A percentile compares a stretch with the other conserved stretches of the same genome.
phyloP scores from a whole-genome alignment of 2,888 invertebrate species.

The Conchocele bisecta region DNA sequence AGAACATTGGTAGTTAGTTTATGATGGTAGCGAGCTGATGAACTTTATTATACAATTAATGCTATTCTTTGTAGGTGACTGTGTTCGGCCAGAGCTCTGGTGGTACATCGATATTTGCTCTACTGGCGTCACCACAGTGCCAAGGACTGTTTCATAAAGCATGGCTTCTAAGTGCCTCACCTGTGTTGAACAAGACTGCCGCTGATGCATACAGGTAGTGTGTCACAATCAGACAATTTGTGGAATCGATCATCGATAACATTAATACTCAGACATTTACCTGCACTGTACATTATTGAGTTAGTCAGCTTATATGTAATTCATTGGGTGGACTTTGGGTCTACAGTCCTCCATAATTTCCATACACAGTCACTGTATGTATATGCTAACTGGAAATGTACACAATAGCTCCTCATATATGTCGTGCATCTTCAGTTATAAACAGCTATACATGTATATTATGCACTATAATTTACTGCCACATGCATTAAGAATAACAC shows the following conservation, averaged over 20 bases:
- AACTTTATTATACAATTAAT: too few species aligned
- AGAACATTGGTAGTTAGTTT: too few species aligned
- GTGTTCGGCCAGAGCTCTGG: conserved; percentile 93
- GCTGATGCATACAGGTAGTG: conserved; percentile 62
- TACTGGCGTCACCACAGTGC: conserved; percentile 85
- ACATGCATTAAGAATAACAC: too few species aligned
- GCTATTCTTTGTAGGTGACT: conserved; percentile 87
- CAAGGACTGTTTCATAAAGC: conserved; percentile 87
- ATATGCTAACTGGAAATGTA: too few species aligned
- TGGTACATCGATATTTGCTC: conserved; percentile 91
- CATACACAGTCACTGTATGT: conserved; percentile 65
- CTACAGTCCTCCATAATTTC: conserved; percentile 72
- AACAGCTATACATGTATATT: too few species aligned
- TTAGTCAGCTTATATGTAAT: not conserved
- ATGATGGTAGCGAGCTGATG: too few species aligned
- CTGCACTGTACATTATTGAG: not conserved
- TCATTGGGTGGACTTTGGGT: conserved; percentile 77
- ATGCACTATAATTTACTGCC: too few species aligned
- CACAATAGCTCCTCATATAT: too few species aligned
- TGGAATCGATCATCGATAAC: too few species aligned
- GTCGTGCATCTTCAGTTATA: too few species aligned
- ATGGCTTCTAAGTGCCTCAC: conserved; percentile 82
- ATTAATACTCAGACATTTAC: too few species aligned
- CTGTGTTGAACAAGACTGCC: conserved; percentile 69
- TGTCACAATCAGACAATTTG: too few species aligned